Percentiles rank a stretch among this genome's conserved stretches.
phyloP scores from a whole-genome alignment of 2,113 vertebrate genomes.

The Corythoichthys intestinalis region DNA sequence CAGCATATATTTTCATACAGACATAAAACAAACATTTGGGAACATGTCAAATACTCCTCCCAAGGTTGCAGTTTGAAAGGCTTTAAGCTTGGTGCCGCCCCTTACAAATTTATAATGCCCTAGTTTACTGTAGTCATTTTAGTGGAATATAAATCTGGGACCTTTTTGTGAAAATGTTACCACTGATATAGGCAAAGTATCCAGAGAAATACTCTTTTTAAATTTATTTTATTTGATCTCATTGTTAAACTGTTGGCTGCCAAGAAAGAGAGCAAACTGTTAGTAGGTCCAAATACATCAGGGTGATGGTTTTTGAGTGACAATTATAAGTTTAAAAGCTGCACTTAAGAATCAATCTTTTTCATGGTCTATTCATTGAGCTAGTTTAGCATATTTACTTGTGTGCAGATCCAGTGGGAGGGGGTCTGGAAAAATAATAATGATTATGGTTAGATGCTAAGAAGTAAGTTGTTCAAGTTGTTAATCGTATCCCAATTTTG shows the following conservation, averaged over 20 bases:
- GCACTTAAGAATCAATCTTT: slow-evolving; percentile 25
- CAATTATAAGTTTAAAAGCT: slow-evolving; percentile 45
- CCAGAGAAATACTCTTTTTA: slow-evolving; percentile 8
- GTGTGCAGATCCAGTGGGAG: background rate
- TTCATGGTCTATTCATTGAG: slow-evolving; percentile 23
- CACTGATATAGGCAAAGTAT: slow-evolving; percentile 10
- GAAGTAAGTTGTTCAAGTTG: slow-evolving; percentile 8
- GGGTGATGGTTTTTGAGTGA: background rate
- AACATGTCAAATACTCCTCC: background rate
- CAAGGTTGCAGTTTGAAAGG: background rate
- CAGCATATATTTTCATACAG: background rate
- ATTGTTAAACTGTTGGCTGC: slow-evolving; percentile 13
- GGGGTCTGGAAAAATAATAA: background rate
- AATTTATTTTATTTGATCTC: slow-evolving; percentile 24
- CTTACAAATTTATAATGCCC: too few species aligned
- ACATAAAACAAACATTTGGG: background rate
- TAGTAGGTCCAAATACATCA: slow-evolving; percentile 15
- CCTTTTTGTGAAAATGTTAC: background rate
- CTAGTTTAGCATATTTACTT: background rate
- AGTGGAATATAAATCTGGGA: background rate
- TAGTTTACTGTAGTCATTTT: background rate
- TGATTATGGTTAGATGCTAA: background rate
- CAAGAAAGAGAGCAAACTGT: background rate
- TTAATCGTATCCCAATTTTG: slow-evolving; percentile 12
- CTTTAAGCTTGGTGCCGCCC: background rate